Evolutionary conservation across 2,113 vertebrate species (phyloP).

Genomic region (Oncorhynchus mykiss): DNA sequence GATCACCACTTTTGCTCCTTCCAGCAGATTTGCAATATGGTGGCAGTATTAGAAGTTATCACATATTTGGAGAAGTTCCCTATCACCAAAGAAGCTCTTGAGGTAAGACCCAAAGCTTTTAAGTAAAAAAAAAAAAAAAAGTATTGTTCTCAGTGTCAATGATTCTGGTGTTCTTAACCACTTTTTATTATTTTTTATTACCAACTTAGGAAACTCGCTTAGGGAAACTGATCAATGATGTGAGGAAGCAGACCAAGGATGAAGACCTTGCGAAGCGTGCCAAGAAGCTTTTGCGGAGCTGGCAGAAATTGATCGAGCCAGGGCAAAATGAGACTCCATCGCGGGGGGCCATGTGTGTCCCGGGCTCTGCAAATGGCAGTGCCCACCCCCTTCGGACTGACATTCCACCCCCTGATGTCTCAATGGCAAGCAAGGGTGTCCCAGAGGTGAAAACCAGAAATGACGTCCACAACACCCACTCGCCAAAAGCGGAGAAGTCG

Average conservation of each 20-base stretch:
- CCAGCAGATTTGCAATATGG: constrained; percentile 95
- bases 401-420: constrained; percentile 66
- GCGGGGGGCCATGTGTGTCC: constrained; percentile 57
- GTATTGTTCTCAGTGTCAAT: too few relatives aligned
- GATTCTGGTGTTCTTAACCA: too few relatives aligned
- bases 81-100: constrained; percentile 99
- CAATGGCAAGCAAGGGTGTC: constrained; percentile 73
- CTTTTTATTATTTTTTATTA: background rate
- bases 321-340: constrained; percentile 75
- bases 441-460: constrained; percentile 87
- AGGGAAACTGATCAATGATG: constrained; percentile 98
- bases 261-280: constrained; percentile 97
- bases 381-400: constrained; percentile 90
- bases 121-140: too few relatives aligned
- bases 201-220: constrained; percentile 87
- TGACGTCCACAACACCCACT: constrained; percentile 89
- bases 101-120: constrained; percentile 71
- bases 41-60: constrained; percentile 96
- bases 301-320: constrained; percentile 96
- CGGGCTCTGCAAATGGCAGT: constrained; percentile 85
- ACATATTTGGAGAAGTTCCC: constrained; percentile 96
- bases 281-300: constrained; percentile 93
- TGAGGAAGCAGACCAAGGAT: constrained; percentile 95
- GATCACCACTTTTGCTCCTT: background rate
- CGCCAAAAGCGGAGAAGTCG: constrained; percentile 84